Evolutionary conservation across 2,797 vertebrate species (phyloP).

Genomic region (Selene dorsalis): DNA sequence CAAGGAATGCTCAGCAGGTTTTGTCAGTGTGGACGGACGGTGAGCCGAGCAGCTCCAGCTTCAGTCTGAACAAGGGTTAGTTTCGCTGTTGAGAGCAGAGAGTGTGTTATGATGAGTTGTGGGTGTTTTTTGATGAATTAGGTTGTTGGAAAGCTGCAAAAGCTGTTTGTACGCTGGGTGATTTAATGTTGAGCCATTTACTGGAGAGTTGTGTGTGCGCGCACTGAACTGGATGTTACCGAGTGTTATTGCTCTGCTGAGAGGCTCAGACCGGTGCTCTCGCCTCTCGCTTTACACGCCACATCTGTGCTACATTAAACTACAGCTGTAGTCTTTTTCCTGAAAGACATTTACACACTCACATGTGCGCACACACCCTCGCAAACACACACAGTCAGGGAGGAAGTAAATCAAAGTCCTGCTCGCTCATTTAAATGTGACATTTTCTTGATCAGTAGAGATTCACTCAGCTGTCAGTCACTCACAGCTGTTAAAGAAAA

Average conservation of each 20-base stretch:
- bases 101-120: conserved; percentile 32
- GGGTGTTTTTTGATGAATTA: conserved; percentile 45
- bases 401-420: conserved; percentile 84
- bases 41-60: conserved; percentile 21
- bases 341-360: conserved; percentile 78
- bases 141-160: conserved; percentile 38
- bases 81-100: conserved; percentile 28
- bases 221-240: conserved; percentile 18
- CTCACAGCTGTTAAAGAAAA: conserved; percentile 17
- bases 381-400: conserved; percentile 45
- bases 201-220: conserved; percentile 31
- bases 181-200: conserved; percentile 53
- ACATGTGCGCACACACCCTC: conserved; percentile 23
- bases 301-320: conserved; percentile 90
- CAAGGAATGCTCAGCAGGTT: conserved; percentile 21
- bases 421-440: conserved; percentile 84
- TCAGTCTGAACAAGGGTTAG: conserved; percentile 37
- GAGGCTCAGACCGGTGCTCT: conserved; percentile 45
- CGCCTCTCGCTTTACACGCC: conserved; percentile 40
- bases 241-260: conserved; percentile 63
- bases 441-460: conserved; percentile 79
- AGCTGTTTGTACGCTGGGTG: conserved; percentile 29
- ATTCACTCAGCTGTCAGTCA: conserved; percentile 76
- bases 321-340: conserved; percentile 87
- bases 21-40: background rate